These are phyloP conservation scores for Anguilla megastoma DNA, from an alignment of 2,797 vertebrate genomes.

Conservation along the genomic window DNA sequence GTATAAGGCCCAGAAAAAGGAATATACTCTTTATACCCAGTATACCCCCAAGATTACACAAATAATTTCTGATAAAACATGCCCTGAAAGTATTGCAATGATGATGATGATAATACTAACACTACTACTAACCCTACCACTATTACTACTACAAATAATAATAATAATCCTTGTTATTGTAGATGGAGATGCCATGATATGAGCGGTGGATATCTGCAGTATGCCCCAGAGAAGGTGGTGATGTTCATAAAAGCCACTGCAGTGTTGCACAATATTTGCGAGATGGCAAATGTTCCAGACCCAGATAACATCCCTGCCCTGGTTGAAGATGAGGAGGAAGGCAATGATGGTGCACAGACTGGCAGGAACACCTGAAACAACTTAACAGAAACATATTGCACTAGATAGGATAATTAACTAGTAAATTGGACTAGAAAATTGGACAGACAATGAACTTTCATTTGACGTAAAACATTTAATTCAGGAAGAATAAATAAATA, in stretches of 20 bases:
- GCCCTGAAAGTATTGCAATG: neutral
- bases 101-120: neutral
- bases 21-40: neutral
- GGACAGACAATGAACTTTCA: too few species aligned
- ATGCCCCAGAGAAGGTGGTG: slow-evolving; percentile 6
- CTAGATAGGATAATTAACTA: too few species aligned
- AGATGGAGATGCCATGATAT: slow-evolving; percentile 26
- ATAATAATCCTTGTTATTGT: slow-evolving; percentile 10
- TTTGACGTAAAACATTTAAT: too few species aligned
- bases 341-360: too few species aligned
- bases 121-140: neutral
- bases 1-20: too few species aligned
- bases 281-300: neutral
- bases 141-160: neutral
- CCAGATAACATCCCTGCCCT: slow-evolving; percentile 16
- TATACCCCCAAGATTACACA: neutral
- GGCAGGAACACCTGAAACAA: too few species aligned
- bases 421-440: too few species aligned
- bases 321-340: slow-evolving; percentile 6
- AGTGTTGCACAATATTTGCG: slow-evolving; percentile 24
- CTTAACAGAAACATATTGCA: too few species aligned
- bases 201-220: slow-evolving; percentile 22
- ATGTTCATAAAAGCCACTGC: slow-evolving; percentile 18
- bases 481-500: too few species aligned
- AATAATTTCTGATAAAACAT: slow-evolving; percentile 2